Conservation (phyloP, 1,140 invertebrate genomes). For the Aleiodes sp. region DNA sequence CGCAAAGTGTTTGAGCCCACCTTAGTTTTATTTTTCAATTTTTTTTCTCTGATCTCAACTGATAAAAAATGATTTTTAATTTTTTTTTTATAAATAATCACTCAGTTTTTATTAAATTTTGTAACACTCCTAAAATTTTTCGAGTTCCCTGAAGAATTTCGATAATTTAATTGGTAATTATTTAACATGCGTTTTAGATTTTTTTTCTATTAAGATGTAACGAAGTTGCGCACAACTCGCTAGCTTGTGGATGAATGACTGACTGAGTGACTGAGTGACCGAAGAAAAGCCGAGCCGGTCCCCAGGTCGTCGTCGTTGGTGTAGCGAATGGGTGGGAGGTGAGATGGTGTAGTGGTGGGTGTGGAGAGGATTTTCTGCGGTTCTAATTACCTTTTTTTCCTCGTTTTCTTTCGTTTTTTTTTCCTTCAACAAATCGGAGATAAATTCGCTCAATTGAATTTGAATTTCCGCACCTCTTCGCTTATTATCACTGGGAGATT, state of each 20-base stretch:
- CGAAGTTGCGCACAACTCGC: not conserved
- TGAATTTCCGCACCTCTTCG: not conserved
- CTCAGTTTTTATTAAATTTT: too few species aligned
- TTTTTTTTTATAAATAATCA: too few species aligned
- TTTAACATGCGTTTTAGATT: not conserved
- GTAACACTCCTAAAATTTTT: too few species aligned
- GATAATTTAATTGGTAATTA: not conserved
- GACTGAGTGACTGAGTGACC: conserved; percentile 33
- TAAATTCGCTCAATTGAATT: not conserved
- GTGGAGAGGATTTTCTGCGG: not conserved
- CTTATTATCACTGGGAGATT: too few species aligned
- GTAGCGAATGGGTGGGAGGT: conserved; percentile 12
- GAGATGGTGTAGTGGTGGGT: not conserved
- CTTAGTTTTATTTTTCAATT: not conserved
- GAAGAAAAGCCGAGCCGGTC: conserved; percentile 19
- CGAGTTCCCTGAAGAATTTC: not conserved
- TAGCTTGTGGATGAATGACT: conserved; percentile 31
- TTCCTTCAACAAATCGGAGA: not conserved
- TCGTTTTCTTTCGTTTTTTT: not conserved
- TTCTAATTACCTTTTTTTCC: not conserved
- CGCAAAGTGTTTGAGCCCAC: too few species aligned
- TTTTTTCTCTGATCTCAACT: not conserved
- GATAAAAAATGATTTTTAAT: not conserved
- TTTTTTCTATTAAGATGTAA: not conserved
- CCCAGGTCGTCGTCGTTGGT: conserved; percentile 13